Conservation (phyloP, 2,888 invertebrate species). For the Drosophila demipolita region DNA sequence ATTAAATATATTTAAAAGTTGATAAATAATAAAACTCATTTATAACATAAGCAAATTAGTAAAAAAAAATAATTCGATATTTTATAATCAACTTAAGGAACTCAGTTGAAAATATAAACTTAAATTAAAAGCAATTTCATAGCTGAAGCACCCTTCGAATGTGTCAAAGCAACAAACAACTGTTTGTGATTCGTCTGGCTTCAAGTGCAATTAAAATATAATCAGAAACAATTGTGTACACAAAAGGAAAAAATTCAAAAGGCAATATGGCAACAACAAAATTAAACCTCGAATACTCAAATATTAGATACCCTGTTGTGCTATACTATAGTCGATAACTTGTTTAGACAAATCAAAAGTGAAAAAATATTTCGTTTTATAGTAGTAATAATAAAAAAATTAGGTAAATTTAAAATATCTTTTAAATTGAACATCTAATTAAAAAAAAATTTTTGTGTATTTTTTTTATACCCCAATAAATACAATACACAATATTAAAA, state of each 20-base stretch:
- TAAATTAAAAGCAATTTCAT: constrained; percentile 9
- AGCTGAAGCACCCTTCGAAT: constrained; percentile 45
- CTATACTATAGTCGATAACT: not conserved
- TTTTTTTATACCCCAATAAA: not conserved
- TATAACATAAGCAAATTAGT: not conserved
- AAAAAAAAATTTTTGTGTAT: not conserved
- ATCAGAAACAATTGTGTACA: constrained; percentile 53
- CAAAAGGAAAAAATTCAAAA: constrained; percentile 17
- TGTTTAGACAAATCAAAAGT: not conserved
- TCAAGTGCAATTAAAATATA: constrained; percentile 60
- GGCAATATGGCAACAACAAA: constrained; percentile 18
- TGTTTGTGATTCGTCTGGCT: constrained; percentile 54
- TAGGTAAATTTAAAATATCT: too few species aligned
- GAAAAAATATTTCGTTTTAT: not conserved
- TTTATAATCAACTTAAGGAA: not conserved
- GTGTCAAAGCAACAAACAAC: constrained; percentile 48
- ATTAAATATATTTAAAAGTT: not conserved
- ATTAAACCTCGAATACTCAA: constrained; percentile 21
- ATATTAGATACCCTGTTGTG: constrained; percentile 12
- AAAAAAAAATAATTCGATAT: not conserved
- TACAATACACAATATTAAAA: not conserved
- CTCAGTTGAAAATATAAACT: not conserved
- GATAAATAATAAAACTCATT: not conserved
- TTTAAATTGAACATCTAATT: not conserved
- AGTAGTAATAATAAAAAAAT: not conserved